Percentiles rank a stretch among this genome's conserved stretches.
Evolutionary conservation across 2,797 vertebrate genomes (phyloP).

Genomic region (Thaleichthys pacificus): DNA sequence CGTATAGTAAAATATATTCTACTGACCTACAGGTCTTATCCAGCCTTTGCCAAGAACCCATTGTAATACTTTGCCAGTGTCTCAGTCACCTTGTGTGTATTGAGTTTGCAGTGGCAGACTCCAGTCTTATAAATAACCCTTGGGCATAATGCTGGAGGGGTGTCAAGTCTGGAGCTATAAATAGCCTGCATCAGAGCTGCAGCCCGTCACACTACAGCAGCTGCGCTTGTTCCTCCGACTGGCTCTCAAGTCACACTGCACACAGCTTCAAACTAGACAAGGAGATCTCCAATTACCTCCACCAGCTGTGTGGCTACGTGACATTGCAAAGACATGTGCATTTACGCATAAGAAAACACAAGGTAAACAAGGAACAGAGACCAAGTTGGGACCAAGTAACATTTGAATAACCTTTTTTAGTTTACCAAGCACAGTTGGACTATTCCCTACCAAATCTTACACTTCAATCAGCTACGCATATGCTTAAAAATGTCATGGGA

Average conservation of each 20-base stretch:
- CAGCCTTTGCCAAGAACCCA: neutral
- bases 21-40: neutral
- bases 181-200: conserved; percentile 49
- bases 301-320: conserved; percentile 16
- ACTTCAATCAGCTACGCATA: no score
- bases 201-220: conserved; percentile 45
- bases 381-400: no score
- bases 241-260: conserved; percentile 14
- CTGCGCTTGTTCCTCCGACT: conserved; percentile 28
- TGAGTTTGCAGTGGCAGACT: conserved; percentile 31
- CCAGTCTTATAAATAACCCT: conserved; percentile 55
- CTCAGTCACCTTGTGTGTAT: conserved; percentile 47
- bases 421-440: no score
- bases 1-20: neutral
- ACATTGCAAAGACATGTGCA: neutral
- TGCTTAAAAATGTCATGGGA: no score
- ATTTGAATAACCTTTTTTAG: no score
- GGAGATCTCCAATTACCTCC: conserved; percentile 26
- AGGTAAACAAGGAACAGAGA: no score
- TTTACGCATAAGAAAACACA: no score
- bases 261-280: conserved; percentile 18
- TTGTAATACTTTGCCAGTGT: conserved; percentile 3
- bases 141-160: conserved; percentile 19
- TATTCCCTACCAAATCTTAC: no score
- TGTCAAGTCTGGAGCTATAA: conserved; percentile 51